A percentile compares a stretch with the other conserved stretches of the same genome.
Conservation (phyloP, 2,888 invertebrate genomes). For the Synanthedon andrenaeformis region DNA sequence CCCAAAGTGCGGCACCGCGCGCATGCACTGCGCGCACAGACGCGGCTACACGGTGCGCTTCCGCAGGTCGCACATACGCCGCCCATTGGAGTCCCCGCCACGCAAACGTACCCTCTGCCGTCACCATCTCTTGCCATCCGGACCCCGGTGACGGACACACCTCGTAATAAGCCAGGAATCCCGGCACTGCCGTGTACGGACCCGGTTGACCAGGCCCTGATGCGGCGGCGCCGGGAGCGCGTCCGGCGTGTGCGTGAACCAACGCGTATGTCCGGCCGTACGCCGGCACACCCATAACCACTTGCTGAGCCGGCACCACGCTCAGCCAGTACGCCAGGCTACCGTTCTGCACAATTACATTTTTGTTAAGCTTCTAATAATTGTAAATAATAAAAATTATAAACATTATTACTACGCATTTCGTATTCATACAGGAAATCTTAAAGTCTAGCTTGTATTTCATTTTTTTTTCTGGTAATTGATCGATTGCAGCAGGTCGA, state of each 20-base stretch:
- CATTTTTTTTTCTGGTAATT: no score
- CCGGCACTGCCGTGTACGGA: conserved; percentile 75
- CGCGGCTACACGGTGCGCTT: conserved; percentile 73
- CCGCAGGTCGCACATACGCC: conserved; percentile 78
- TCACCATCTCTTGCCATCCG: conserved; percentile 65
- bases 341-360: conserved; percentile 64
- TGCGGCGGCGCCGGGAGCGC: conserved; percentile 59
- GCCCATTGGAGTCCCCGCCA: conserved; percentile 82
- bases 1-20: conserved; percentile 84
- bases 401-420: no score
- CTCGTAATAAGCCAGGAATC: conserved; percentile 83
- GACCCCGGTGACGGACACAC: conserved; percentile 37
- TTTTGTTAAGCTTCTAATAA: not conserved
- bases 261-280: conserved; percentile 83
- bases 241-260: conserved; percentile 47
- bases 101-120: conserved; percentile 79
- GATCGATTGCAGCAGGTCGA: no score
- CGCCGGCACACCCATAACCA: conserved; percentile 81
- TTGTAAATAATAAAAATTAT: no score
- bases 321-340: conserved; percentile 80
- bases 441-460: no score
- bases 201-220: conserved; percentile 79
- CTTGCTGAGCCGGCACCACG: conserved; percentile 74
- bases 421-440: no score
- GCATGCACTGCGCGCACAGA: conserved; percentile 69